Base-by-base conservation (phyloP, 2,888 invertebrate genomes). In the Cetonia aurata region DNA sequence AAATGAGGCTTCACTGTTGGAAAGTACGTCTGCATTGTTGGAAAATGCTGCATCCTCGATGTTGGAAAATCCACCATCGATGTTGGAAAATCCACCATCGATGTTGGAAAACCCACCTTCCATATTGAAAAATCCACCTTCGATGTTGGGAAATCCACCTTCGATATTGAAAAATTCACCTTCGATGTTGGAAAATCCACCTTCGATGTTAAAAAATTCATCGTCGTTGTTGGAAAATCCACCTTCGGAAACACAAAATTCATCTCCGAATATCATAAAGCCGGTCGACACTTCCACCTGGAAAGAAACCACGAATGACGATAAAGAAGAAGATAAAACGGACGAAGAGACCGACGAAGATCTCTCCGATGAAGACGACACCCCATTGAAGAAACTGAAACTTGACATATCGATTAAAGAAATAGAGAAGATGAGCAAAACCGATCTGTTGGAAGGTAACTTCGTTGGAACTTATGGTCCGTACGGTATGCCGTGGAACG, bases 401-500 rank as follows among this genome's bases (percentile, higher is more conserved):
- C 71, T 41, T 44, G 70, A 56, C 59, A 37, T 68, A 41, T 56
- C 67, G 37, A 17, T 67, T 13, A 37, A 37, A n/a, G 76, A 78
- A 12, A 75, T 78, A 10, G 71, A 73, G 10, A 72, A 73, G 8
- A 75, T 79, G 67, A 76, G 77, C 69, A 76, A 79, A 6, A 46
- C 55, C 6, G 70, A 71, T 4, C 55, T 75, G 48, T 53, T 72
- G 0, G 75, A 75, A 15, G 73, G 72, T 25, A 75, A 69, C 17
- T 73, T 77, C 53, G 71, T 74, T 55, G 67, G 74, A 12, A 72
- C 72, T 13, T 80, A 76, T 56, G 82, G 81, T 1, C 79, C 83
- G 1, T 84, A 83, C 59, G 87, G 90, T 33, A 85, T 85, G 19
- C 89, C 91, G 0, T 83, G 86, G 37, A 87, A 87, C 0, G 85